Conservation (phyloP, 2,888 invertebrate species). For the Tiliacea citrago region DNA sequence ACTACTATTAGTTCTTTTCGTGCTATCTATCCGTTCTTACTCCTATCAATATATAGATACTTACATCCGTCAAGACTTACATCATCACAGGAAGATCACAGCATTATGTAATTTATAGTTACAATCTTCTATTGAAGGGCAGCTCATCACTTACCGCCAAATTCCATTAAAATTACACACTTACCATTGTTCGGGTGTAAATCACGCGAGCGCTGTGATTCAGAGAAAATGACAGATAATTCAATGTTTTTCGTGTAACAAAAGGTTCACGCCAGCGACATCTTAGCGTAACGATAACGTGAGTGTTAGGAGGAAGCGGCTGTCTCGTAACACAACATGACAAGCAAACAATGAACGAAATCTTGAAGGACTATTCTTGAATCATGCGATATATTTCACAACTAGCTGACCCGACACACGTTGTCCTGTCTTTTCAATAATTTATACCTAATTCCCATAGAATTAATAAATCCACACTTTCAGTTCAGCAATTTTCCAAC, state of each 20-base stretch:
- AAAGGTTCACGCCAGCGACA: constrained; percentile 62
- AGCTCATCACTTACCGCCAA: constrained; percentile 52
- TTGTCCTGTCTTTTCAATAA: too few relatives aligned
- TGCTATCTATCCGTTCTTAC: neutral
- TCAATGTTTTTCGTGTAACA: constrained; percentile 59
- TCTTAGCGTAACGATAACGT: constrained; percentile 62
- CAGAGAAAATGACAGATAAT: constrained; percentile 62
- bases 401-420: too few relatives aligned
- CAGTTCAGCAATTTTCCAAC: too few relatives aligned
- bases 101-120: constrained; percentile 49
- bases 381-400: constrained; percentile 26
- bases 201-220: constrained; percentile 40
- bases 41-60: neutral
- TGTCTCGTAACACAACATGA: constrained; percentile 71
- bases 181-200: constrained; percentile 63
- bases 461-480: too few relatives aligned
- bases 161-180: constrained; percentile 60
- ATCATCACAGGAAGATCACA: too few relatives aligned
- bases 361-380: constrained; percentile 60
- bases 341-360: constrained; percentile 71
- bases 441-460: too few relatives aligned
- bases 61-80: constrained; percentile 18
- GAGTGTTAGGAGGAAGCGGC: constrained; percentile 64
- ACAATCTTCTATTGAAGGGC: constrained; percentile 51
- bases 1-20: neutral